Evolutionary conservation across 2,888 invertebrate genomes (phyloP).

Genomic region (Drosophila fungiperda): DNA sequence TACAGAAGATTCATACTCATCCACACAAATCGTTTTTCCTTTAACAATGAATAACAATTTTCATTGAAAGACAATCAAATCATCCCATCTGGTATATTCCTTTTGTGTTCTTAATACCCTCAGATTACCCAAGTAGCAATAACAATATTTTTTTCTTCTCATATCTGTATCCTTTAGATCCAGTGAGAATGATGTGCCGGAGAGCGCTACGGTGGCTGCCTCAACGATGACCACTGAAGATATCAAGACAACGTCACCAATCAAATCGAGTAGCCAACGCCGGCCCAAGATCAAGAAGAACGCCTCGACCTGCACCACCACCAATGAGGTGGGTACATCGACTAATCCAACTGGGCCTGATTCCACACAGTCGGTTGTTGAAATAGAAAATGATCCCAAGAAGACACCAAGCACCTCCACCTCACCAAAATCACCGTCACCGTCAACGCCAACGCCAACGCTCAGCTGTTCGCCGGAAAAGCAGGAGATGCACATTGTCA

Average conservation of each 20-base stretch:
- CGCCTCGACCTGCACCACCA: conserved; percentile 76
- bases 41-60: not conserved
- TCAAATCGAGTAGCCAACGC: conserved; percentile 82
- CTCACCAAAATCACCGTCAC: conserved; percentile 31
- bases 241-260: conserved; percentile 80
- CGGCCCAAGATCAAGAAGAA: conserved; percentile 82
- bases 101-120: not conserved
- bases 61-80: not conserved
- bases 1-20: not conserved
- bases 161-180: conserved; percentile 27
- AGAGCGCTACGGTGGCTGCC: conserved; percentile 54
- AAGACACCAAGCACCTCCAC: conserved; percentile 39
- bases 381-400: conserved; percentile 60
- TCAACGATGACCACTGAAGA: conserved; percentile 76
- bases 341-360: conserved; percentile 46
- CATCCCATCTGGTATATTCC: no score
- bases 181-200: conserved; percentile 55
- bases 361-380: conserved; percentile 55
- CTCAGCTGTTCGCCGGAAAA: conserved; percentile 38
- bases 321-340: conserved; percentile 74
- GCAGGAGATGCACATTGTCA: conserved; percentile 87
- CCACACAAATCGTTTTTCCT: not conserved
- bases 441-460: conserved; percentile 19
- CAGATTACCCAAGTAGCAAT: not conserved
- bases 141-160: no score